Evolutionary conservation across 1,140 invertebrate species (phyloP).

Genomic region (Bombus balteatus): DNA sequence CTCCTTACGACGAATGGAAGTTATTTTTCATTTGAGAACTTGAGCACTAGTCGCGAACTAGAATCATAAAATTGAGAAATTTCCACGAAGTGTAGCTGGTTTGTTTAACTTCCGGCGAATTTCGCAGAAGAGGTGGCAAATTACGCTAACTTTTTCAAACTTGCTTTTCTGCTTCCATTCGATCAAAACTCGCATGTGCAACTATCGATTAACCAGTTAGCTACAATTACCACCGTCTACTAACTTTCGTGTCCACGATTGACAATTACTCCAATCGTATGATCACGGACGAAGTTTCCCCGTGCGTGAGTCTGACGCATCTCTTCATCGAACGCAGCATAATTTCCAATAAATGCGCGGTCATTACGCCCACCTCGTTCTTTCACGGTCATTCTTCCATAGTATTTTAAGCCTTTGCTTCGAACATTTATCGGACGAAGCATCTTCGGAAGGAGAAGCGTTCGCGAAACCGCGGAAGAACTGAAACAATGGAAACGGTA

Average conservation of each 20-base stretch:
- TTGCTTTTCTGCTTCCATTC: slow-evolving; percentile 23
- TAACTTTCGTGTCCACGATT: slow-evolving; percentile 59
- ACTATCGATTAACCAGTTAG: slow-evolving; percentile 73
- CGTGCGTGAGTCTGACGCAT: background rate
- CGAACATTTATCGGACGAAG: background rate
- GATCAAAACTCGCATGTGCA: slow-evolving; percentile 36
- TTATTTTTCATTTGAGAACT: too few relatives aligned
- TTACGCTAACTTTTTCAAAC: background rate
- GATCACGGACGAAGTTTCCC: background rate
- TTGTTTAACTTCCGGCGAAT: background rate
- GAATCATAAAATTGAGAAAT: background rate
- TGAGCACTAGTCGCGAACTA: too few relatives aligned
- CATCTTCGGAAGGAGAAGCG: background rate
- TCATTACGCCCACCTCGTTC: slow-evolving; percentile 48
- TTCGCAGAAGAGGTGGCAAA: background rate
- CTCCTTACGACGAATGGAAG: too few relatives aligned
- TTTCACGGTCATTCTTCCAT: too few relatives aligned
- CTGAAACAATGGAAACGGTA: background rate
- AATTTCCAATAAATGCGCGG: slow-evolving; percentile 8
- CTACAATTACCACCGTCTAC: slow-evolving; percentile 64
- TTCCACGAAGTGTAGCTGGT: background rate
- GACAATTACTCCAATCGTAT: background rate
- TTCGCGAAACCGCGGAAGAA: background rate
- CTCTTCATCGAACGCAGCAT: slow-evolving; percentile 16
- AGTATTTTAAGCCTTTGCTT: background rate